A percentile compares a stretch with the other conserved stretches of the same genome.
phyloP scores from a whole-genome alignment of 64 coral and sea anemone species.

The Montipora foliosa region DNA sequence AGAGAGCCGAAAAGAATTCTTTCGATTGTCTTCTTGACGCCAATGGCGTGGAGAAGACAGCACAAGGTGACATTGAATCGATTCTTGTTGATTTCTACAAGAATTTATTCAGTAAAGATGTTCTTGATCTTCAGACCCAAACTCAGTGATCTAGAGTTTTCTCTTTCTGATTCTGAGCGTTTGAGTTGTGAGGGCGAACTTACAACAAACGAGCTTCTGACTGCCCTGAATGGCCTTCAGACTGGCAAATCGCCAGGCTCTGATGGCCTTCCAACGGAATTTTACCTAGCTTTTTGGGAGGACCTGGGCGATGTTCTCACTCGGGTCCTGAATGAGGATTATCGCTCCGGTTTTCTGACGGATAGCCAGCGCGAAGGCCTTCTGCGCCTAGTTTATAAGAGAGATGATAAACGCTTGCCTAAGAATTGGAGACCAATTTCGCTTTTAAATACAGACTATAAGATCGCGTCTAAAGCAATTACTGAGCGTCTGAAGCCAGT shows the following conservation, averaged over 20 bases:
- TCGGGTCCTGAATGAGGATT: not conserved
- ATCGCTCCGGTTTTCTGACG: not conserved
- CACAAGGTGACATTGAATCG: not conserved
- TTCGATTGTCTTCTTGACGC: not conserved
- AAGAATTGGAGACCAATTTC: not conserved
- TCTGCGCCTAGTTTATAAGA: not conserved
- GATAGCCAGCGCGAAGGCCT: not conserved
- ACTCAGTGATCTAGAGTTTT: not conserved
- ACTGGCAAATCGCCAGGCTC: not conserved
- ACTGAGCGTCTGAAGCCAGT: not conserved
- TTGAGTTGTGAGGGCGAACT: not conserved
- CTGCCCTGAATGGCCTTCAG: not conserved
- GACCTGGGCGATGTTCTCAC: not conserved
- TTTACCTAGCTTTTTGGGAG: not conserved
- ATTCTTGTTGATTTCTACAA: not conserved
- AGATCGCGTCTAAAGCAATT: not conserved
- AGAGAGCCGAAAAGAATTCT: not conserved
- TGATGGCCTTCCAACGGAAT: not conserved
- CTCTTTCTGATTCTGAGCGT: not conserved
- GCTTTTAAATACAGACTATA: not conserved
- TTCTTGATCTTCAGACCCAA: not conserved
- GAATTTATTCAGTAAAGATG: not conserved
- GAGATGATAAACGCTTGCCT: not conserved
- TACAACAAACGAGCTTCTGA: not conserved
- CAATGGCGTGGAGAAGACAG: not conserved